A percentile compares a stretch with the other conserved stretches of the same genome.
Evolutionary conservation across 1,140 invertebrate species (phyloP).

Genomic region (Trichoplusia ni): DNA sequence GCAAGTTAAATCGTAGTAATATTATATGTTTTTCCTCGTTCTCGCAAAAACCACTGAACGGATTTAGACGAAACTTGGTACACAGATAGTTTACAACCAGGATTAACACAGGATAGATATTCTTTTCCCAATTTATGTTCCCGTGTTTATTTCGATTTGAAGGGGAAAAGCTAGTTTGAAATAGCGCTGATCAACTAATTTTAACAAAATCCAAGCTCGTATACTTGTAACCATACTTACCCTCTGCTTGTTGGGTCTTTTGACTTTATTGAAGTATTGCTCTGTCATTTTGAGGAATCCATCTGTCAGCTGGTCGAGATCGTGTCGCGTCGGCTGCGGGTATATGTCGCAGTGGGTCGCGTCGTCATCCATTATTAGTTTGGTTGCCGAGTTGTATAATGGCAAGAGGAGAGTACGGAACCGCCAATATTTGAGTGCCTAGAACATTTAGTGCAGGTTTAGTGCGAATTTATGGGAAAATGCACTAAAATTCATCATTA

Average conservation of each 20-base stretch:
- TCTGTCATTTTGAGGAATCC: constrained; percentile 95
- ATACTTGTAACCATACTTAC: constrained; percentile 70
- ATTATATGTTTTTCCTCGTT: no score
- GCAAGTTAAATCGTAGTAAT: no score
- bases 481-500: no score
- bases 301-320: constrained; percentile 84
- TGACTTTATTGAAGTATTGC: constrained; percentile 94
- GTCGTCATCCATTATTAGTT: constrained; percentile 86
- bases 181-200: constrained; percentile 9
- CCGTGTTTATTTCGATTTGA: no score
- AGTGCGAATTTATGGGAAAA: no score
- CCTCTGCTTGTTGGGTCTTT: constrained; percentile 85
- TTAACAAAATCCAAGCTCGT: not conserved
- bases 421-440: constrained; percentile 97
- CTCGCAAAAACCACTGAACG: no score
- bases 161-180: no score
- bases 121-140: no score
- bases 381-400: constrained; percentile 86
- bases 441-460: constrained; percentile 29
- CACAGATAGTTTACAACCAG: no score
- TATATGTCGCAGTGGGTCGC: constrained; percentile 92
- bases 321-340: constrained; percentile 85
- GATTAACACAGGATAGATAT: no score
- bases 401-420: constrained; percentile 95
- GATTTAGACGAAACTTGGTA: no score